phyloP scores from a whole-genome alignment of 2,888 invertebrate genomes.

The Tiliacea citrago region DNA sequence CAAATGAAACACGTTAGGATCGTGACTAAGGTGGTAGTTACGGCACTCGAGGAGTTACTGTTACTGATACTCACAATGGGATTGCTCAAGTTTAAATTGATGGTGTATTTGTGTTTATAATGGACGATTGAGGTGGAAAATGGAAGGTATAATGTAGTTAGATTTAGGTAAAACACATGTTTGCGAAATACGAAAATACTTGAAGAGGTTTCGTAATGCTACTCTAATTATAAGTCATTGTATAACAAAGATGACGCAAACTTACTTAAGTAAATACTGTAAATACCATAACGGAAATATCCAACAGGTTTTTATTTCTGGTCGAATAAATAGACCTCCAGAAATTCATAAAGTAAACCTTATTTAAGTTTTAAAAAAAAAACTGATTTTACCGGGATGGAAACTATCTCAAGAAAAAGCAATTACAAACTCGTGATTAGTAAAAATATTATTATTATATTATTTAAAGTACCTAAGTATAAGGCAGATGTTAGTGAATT shows the following conservation, averaged over 20 bases:
- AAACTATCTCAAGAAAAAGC: not conserved
- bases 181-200: slow-evolving; percentile 6
- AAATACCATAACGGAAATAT: too few species aligned
- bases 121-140: slow-evolving; percentile 21
- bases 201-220: not conserved
- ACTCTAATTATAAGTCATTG: not conserved
- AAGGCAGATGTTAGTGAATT: too few species aligned
- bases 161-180: not conserved
- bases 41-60: slow-evolving; percentile 42
- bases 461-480: too few species aligned
- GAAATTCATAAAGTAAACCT: too few species aligned
- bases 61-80: slow-evolving; percentile 38
- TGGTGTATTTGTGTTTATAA: slow-evolving; percentile 26
- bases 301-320: not conserved
- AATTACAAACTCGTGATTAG: not conserved
- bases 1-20: slow-evolving; percentile 51
- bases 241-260: too few species aligned
- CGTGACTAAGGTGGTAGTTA: slow-evolving; percentile 60
- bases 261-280: too few species aligned
- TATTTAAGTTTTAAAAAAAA: not conserved
- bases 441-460: too few species aligned
- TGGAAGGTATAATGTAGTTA: slow-evolving; percentile 1
- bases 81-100: slow-evolving; percentile 49
- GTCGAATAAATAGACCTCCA: not conserved
- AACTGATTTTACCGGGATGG: not conserved